Evolutionary conservation across 1,140 invertebrate genomes (phyloP).

Genomic region (Colletes latitarsis): DNA sequence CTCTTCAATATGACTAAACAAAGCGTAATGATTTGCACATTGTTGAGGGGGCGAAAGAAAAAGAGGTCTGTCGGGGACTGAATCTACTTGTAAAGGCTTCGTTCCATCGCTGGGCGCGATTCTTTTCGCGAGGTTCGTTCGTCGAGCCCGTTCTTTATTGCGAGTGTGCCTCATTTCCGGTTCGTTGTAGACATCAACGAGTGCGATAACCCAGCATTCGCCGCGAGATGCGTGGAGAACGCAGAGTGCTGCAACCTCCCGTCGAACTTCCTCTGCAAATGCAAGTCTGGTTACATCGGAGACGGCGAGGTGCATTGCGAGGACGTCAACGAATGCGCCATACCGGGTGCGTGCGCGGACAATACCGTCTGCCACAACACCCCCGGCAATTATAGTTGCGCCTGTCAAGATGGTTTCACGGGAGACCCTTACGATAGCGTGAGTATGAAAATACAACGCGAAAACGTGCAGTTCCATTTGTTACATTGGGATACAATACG

Average conservation of each 20-base stretch:
- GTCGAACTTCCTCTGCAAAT: slow-evolving; percentile 96
- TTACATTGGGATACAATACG: too few relatives aligned
- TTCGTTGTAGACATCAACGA: slow-evolving; percentile 92
- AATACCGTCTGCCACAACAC: slow-evolving; percentile 92
- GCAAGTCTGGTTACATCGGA: slow-evolving; percentile 93
- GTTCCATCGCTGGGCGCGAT: not conserved
- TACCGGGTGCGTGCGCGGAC: slow-evolving; percentile 88
- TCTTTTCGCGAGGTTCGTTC: not conserved
- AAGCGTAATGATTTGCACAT: too few relatives aligned
- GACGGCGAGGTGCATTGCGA: slow-evolving; percentile 92
- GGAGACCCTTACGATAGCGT: slow-evolving; percentile 94
- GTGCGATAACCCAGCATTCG: slow-evolving; percentile 92
- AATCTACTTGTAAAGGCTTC: too few relatives aligned
- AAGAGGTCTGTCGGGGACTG: too few relatives aligned
- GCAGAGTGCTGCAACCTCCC: slow-evolving; percentile 97
- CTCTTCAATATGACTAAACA: too few relatives aligned
- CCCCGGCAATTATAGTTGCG: slow-evolving; percentile 93
- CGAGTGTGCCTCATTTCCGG: not conserved
- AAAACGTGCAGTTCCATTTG: too few relatives aligned
- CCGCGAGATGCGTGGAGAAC: slow-evolving; percentile 92
- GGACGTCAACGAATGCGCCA: slow-evolving; percentile 94
- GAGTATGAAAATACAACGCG: slow-evolving; percentile 58
- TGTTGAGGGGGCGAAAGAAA: too few relatives aligned
- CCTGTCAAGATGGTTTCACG: slow-evolving; percentile 90
- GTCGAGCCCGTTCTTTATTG: not conserved